Evolutionary conservation across 1,140 invertebrate genomes (phyloP).

Genomic region (Drosophila orosa): DNA sequence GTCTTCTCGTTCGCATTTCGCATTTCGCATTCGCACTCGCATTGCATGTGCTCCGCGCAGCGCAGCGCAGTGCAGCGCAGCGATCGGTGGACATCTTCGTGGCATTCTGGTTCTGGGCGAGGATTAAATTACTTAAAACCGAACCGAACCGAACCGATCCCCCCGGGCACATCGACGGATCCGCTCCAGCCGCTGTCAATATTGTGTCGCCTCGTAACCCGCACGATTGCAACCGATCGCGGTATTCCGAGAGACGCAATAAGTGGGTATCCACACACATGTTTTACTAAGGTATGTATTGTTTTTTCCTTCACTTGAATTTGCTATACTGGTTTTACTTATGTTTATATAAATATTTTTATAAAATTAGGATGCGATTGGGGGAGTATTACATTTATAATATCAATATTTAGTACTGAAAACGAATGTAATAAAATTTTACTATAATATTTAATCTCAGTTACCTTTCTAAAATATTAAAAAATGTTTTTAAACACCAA

Average conservation of each 20-base stretch:
- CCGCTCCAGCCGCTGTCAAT: constrained; percentile 77
- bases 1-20: constrained; percentile 22
- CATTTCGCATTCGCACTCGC: constrained; percentile 33
- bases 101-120: constrained; percentile 80
- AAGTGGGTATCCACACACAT: constrained; percentile 18
- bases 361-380: neutral
- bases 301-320: neutral
- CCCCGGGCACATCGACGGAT: constrained; percentile 76
- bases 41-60: constrained; percentile 65
- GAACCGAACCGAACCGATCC: constrained; percentile 41
- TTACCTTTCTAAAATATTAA: no score
- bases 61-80: constrained; percentile 27
- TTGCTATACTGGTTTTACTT: neutral
- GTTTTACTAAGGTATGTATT: neutral
- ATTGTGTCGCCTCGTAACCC: constrained; percentile 77
- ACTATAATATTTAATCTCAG: no score
- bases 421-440: no score
- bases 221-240: constrained; percentile 61
- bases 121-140: constrained; percentile 79
- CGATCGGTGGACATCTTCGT: constrained; percentile 77
- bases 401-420: no score
- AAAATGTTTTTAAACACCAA: neutral
- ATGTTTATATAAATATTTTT: no score
- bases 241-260: constrained; percentile 23
- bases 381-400: neutral